Percentiles rank a stretch among this genome's conserved stretches.
Conservation (phyloP, 2,113 vertebrate genomes). For the Naja naja region DNA sequence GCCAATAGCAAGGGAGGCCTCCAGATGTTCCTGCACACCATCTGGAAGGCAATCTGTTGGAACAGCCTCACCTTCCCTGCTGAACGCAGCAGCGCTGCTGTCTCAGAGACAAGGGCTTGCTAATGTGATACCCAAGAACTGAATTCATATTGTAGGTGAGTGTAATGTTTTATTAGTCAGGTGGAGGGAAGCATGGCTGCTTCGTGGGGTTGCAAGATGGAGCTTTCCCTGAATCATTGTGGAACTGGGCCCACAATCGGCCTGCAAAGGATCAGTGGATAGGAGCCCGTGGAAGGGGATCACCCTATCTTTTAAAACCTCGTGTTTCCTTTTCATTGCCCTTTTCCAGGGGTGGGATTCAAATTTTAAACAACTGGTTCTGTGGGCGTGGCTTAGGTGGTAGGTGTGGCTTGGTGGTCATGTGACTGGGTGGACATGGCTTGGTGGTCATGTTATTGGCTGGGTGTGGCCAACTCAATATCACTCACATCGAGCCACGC, state of each 20-base stretch:
- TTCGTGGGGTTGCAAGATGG: not conserved
- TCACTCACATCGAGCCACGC: too few species aligned
- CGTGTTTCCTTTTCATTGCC: not conserved
- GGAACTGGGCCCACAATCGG: not conserved
- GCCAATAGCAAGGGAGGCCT: not conserved
- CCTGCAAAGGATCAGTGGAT: not conserved
- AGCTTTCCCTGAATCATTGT: not conserved
- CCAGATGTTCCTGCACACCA: not conserved
- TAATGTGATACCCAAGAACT: not conserved
- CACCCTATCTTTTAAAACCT: not conserved
- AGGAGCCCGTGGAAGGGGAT: not conserved
- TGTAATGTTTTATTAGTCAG: not conserved
- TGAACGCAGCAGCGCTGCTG: not conserved
- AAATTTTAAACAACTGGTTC: too few species aligned
- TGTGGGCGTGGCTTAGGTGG: too few species aligned
- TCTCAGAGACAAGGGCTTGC: not conserved
- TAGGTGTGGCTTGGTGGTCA: too few species aligned
- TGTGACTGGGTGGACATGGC: too few species aligned
- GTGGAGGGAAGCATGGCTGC: not conserved
- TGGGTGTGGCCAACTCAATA: too few species aligned
- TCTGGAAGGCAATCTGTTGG: not conserved
- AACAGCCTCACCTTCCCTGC: not conserved
- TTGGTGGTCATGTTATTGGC: too few species aligned
- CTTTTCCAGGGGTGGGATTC: too few species aligned
- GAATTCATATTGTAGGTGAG: not conserved